A percentile compares a stretch with the other conserved stretches of the same genome.
Conservation (phyloP, 1,140 invertebrate genomes). For the Drosophila leontia region DNA sequence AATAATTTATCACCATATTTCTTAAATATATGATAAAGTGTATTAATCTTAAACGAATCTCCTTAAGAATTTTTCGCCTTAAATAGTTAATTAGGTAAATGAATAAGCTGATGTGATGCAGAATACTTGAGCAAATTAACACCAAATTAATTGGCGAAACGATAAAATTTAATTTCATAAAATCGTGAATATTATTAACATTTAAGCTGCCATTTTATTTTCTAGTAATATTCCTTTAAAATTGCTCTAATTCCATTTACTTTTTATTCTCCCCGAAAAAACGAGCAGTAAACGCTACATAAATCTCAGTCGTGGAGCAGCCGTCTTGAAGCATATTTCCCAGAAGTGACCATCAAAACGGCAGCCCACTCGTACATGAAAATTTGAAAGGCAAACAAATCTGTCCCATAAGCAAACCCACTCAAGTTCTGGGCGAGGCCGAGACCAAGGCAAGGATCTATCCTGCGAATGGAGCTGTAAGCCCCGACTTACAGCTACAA, state of each 20-base stretch:
- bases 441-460: conserved; percentile 14
- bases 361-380: conserved; percentile 15
- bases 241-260: not conserved
- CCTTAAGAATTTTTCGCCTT: not conserved
- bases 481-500: conserved; percentile 49
- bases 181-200: not conserved
- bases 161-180: not conserved
- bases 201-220: not conserved
- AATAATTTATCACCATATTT: too few species aligned
- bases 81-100: not conserved
- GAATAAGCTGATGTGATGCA: not conserved
- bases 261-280: not conserved
- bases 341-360: conserved; percentile 40
- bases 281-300: conserved; percentile 8
- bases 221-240: not conserved
- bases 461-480: conserved; percentile 21
- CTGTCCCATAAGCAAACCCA: conserved; percentile 42
- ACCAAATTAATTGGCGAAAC: not conserved
- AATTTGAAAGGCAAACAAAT: conserved; percentile 52
- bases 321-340: conserved; percentile 25
- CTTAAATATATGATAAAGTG: not conserved
- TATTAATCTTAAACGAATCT: not conserved
- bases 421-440: conserved; percentile 13
- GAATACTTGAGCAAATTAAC: not conserved
- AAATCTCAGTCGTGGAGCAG: conserved; percentile 9